Percentiles rank a stretch among this genome's conserved stretches.
Evolutionary conservation across 2,888 invertebrate species (phyloP).

Genomic region (Microplitis manilae): DNA sequence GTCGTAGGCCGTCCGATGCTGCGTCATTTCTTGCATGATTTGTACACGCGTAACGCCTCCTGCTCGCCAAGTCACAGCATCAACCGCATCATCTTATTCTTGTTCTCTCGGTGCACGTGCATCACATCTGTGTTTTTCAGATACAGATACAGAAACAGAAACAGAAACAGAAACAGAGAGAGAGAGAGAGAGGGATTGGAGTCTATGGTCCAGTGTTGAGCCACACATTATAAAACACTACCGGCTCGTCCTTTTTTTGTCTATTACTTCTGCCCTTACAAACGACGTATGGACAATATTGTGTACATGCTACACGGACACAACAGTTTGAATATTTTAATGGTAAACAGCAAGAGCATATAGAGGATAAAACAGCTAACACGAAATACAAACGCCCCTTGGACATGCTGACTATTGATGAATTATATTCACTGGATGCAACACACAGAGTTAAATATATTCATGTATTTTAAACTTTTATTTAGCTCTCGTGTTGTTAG

Average conservation of each 20-base stretch:
- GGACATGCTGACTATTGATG: slow-evolving; percentile 52
- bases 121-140: no score
- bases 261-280: slow-evolving; percentile 14
- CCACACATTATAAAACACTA: background rate
- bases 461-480: slow-evolving; percentile 39
- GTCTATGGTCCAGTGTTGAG: background rate
- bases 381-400: slow-evolving; percentile 49
- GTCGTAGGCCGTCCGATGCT: slow-evolving; percentile 54
- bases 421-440: slow-evolving; percentile 53
- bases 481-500: slow-evolving; percentile 45
- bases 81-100: slow-evolving; percentile 38
- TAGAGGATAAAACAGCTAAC: slow-evolving; percentile 13
- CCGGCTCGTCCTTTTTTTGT: background rate
- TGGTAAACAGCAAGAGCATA: slow-evolving; percentile 22
- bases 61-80: slow-evolving; percentile 46
- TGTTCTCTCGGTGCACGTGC: background rate
- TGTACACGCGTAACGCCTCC: slow-evolving; percentile 65
- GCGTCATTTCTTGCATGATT: slow-evolving; percentile 64
- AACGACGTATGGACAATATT: slow-evolving; percentile 27
- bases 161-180: no score
- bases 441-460: slow-evolving; percentile 6
- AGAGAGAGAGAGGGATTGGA: no score
- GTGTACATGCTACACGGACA: slow-evolving; percentile 47
- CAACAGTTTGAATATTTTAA: slow-evolving; percentile 32
- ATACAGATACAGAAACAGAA: no score